Conservation (phyloP, 2,113 vertebrate species). For the Psilopsiagon aymara region DNA sequence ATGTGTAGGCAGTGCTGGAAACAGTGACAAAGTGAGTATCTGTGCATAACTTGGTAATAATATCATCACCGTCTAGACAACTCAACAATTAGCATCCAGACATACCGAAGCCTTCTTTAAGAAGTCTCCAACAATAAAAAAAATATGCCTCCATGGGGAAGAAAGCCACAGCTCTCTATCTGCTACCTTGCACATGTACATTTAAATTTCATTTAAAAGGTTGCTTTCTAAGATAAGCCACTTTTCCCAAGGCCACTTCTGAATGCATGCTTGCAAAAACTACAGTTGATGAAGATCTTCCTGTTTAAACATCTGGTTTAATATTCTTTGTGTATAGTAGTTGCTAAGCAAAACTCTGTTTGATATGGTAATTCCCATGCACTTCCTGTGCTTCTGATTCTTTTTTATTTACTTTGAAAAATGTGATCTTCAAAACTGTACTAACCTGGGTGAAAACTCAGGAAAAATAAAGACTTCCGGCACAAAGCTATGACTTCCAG, state of each 20-base stretch:
- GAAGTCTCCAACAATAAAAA: slow-evolving; percentile 63
- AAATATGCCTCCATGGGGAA: slow-evolving; percentile 54
- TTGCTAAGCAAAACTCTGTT: slow-evolving; percentile 6
- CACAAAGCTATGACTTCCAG: background rate
- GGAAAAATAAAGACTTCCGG: background rate
- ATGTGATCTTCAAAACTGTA: background rate
- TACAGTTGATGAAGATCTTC: background rate
- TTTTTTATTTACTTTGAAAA: background rate
- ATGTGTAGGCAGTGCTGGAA: slow-evolving; percentile 79
- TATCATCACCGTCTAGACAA: slow-evolving; percentile 85
- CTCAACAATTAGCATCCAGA: slow-evolving; percentile 83
- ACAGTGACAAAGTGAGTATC: slow-evolving; percentile 77
- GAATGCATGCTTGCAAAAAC: background rate
- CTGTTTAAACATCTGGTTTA: slow-evolving; percentile 38
- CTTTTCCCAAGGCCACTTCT: background rate
- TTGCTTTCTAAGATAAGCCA: slow-evolving; percentile 20
- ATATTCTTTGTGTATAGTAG: background rate
- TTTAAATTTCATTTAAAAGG: background rate
- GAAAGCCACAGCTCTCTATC: slow-evolving; percentile 49
- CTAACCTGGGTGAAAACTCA: background rate
- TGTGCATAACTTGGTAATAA: slow-evolving; percentile 81
- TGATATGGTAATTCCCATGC: background rate
- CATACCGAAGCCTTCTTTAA: slow-evolving; percentile 75
- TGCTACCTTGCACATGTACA: slow-evolving; percentile 23
- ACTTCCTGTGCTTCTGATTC: background rate